Conservation (phyloP, 2,113 vertebrate species). For the Orcinus orca region DNA sequence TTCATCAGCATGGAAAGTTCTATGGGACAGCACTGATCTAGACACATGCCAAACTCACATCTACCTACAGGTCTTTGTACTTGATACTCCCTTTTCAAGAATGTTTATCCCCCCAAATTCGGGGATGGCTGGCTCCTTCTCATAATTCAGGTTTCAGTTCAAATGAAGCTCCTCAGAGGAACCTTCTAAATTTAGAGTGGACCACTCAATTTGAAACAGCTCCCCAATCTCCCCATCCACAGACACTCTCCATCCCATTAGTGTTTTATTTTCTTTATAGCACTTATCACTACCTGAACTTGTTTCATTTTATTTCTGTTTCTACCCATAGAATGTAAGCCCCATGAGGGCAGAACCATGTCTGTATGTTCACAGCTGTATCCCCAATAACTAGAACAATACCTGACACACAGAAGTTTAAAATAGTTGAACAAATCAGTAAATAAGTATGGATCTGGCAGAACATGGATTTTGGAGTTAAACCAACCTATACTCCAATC, state of each 20-base stretch:
- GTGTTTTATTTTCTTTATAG: neutral
- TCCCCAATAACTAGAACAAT: neutral
- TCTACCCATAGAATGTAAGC: neutral
- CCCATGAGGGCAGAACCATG: neutral
- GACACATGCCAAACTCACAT: neutral
- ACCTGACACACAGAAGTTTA: neutral
- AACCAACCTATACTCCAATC: neutral
- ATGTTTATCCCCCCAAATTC: neutral
- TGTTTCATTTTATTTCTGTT: neutral
- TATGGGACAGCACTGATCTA: neutral
- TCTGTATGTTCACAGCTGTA: neutral
- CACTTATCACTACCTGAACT: neutral
- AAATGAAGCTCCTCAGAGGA: neutral
- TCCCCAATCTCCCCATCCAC: neutral
- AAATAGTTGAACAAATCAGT: slow-evolving; percentile 17
- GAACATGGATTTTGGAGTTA: neutral
- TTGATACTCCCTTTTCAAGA: neutral
- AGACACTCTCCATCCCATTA: neutral
- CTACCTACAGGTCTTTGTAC: neutral
- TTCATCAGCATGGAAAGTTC: neutral
- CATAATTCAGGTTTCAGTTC: neutral
- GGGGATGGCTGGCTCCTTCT: neutral
- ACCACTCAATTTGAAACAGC: neutral
- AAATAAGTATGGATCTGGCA: neutral
- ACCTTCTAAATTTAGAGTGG: neutral